Percentiles rank a stretch among this genome's conserved stretches.
Conservation (phyloP, 2,113 vertebrate species). For the Aplodontia rufa region DNA sequence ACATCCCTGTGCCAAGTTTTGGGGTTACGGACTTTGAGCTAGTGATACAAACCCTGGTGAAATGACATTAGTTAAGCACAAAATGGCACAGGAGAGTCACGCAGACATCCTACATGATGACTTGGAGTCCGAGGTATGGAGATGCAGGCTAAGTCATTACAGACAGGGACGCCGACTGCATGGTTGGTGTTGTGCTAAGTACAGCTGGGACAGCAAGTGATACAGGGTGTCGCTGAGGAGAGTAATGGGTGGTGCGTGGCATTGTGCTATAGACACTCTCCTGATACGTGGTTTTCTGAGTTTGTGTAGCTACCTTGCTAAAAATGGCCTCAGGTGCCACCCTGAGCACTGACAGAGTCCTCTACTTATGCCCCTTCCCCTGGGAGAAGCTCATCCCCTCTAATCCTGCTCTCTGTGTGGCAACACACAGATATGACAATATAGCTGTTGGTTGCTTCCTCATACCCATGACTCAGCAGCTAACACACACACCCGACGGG, state of each 20-base stretch:
- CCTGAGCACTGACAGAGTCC: not conserved
- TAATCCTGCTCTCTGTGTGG: rapidly evolving
- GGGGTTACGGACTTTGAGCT: not conserved
- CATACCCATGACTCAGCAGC: not conserved
- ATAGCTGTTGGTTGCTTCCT: not conserved
- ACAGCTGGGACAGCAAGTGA: rapidly evolving
- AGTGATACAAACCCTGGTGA: not conserved
- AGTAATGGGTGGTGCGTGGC: too few species aligned
- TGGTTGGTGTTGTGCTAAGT: not conserved
- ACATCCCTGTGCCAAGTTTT: not conserved
- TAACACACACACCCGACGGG: too few species aligned
- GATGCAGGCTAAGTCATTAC: rapidly evolving
- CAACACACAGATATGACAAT: too few species aligned
- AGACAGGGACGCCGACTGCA: rapidly evolving
- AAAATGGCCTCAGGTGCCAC: too few species aligned
- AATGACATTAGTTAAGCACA: not conserved
- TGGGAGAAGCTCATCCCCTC: not conserved
- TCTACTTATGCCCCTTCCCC: not conserved
- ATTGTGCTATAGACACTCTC: too few species aligned
- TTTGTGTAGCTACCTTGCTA: not conserved
- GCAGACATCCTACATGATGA: not conserved
- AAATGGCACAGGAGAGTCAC: not conserved
- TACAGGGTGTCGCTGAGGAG: rapidly evolving
- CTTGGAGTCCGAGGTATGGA: not conserved
- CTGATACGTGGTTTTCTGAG: rapidly evolving